Evolutionary conservation across 2,888 invertebrate genomes (phyloP).

Genomic region (Achlya flavicornis): DNA sequence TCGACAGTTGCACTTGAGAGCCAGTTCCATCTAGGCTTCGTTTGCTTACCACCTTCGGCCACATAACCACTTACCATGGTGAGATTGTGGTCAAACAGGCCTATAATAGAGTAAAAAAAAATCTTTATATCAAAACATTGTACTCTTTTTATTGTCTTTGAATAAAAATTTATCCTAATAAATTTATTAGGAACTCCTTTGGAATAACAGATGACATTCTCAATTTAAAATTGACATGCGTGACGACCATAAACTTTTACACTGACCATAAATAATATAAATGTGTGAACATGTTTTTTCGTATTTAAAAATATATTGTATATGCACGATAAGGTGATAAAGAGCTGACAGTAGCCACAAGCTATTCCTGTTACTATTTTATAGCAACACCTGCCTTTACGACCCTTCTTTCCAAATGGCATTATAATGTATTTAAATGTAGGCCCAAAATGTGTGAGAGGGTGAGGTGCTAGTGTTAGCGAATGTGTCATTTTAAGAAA

Average conservation of each 20-base stretch:
- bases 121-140: too few species aligned
- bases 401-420: conserved; percentile 55
- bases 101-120: too few species aligned
- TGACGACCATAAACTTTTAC: background rate
- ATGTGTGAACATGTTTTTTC: background rate
- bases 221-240: background rate
- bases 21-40: too few species aligned
- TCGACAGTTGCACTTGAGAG: too few species aligned
- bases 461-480: conserved; percentile 41
- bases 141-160: background rate
- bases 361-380: conserved; percentile 55
- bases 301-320: background rate
- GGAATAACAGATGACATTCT: background rate
- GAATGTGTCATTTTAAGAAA: conserved; percentile 10
- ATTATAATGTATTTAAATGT: conserved; percentile 78
- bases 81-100: too few species aligned
- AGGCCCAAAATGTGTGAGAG: conserved; percentile 57
- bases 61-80: too few species aligned
- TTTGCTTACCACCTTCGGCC: too few species aligned
- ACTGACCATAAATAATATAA: conserved; percentile 1
- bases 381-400: conserved; percentile 67
- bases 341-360: conserved; percentile 57
- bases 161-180: background rate
- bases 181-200: background rate
- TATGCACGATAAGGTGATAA: conserved; percentile 29